phyloP scores from a whole-genome alignment of 2,113 vertebrate genomes.

The Galeopterus variegatus region DNA sequence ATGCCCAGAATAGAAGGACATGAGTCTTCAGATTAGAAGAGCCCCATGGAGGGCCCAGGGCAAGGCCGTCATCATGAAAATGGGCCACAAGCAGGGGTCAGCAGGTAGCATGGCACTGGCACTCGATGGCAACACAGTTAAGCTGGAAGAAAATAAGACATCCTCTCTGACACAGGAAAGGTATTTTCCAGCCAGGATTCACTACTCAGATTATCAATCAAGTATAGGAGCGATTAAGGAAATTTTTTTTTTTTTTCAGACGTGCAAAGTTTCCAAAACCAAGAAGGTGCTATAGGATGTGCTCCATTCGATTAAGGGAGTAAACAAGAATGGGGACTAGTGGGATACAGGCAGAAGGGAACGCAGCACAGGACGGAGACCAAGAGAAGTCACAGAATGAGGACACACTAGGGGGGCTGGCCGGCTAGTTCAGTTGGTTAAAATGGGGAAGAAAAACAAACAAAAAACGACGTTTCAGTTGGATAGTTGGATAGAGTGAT shows the following conservation, averaged over 20 bases:
- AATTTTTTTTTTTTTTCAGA: neutral
- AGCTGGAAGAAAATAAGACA: neutral
- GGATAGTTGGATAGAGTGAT: no score
- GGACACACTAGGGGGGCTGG: no score
- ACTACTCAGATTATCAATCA: neutral
- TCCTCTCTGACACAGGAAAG: neutral
- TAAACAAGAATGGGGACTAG: neutral
- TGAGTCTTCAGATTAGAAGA: neutral
- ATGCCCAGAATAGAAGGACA: neutral
- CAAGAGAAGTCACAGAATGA: neutral
- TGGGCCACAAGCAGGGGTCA: neutral
- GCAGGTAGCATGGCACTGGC: accelerated
- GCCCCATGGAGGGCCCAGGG: neutral
- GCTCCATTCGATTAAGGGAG: neutral
- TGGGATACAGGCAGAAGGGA: neutral
- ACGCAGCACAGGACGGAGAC: no score
- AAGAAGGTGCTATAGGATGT: neutral
- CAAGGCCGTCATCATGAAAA: neutral
- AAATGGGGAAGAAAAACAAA: no score
- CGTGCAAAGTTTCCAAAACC: neutral
- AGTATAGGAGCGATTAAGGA: neutral
- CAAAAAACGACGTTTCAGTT: no score
- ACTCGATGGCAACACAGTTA: neutral
- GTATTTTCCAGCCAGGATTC: neutral
- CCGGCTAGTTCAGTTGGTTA: no score